phyloP scores from a whole-genome alignment of 2,113 vertebrate genomes.

The Limanda limanda region DNA sequence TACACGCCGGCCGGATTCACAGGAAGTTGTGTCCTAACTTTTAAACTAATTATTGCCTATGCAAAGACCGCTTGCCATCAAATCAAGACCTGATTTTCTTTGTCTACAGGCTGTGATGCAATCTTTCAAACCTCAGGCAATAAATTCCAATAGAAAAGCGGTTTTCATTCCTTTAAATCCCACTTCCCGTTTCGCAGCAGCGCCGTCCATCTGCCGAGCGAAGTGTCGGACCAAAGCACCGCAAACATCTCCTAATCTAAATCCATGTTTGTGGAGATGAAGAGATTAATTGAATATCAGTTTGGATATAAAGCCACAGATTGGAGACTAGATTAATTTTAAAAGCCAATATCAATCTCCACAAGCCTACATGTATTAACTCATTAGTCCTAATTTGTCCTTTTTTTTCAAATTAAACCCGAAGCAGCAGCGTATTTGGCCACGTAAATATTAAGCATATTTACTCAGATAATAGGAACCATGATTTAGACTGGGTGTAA shows the following conservation, averaged over 20 bases:
- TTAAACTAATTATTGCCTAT: no score
- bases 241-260: constrained; percentile 49
- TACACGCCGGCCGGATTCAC: no score
- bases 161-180: constrained; percentile 14
- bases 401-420: constrained; percentile 37
- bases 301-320: constrained; percentile 46
- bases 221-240: constrained; percentile 19
- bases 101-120: not conserved
- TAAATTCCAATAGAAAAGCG: constrained; percentile 1
- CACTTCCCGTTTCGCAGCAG: constrained; percentile 1
- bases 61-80: no score
- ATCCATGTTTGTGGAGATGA: constrained; percentile 48
- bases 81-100: not conserved
- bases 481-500: constrained; percentile 23
- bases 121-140: no score
- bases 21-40: no score
- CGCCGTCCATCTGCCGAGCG: constrained; percentile 35
- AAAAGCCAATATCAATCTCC: constrained; percentile 53
- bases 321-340: constrained; percentile 34
- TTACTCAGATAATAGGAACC: constrained; percentile 39
- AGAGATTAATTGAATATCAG: constrained; percentile 56
- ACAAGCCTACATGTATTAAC: constrained; percentile 22
- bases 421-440: constrained; percentile 25
- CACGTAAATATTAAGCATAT: constrained; percentile 32
- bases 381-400: constrained; percentile 38